Percentiles rank a stretch among this genome's conserved stretches.
phyloP scores from a whole-genome alignment of 2,888 invertebrate genomes.

The Ptychoptera albimana region DNA sequence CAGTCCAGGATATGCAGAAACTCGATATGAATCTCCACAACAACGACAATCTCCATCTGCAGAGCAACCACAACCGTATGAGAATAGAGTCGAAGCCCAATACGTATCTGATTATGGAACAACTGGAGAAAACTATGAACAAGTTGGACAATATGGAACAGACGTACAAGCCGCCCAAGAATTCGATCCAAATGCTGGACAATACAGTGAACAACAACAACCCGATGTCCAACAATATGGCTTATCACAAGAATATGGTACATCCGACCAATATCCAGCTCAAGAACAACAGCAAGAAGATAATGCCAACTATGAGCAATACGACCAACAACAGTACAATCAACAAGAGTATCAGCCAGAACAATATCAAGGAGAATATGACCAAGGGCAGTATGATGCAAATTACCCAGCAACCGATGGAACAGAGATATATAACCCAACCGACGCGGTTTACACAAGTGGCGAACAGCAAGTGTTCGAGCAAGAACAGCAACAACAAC shows the following conservation, averaged over 20 bases:
- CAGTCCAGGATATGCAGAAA: too few species aligned
- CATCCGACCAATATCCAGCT: constrained; percentile 10
- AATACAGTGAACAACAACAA: constrained; percentile 18
- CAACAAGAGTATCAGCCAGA: constrained; percentile 12
- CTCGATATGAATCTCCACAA: too few species aligned
- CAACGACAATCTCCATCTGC: too few species aligned
- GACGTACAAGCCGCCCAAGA: constrained; percentile 2
- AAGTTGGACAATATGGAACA: constrained; percentile 9
- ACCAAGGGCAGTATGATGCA: neutral
- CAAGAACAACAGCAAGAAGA: constrained; percentile 12
- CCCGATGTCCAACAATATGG: neutral
- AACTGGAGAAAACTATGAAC: constrained; percentile 8
- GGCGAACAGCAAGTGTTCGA: constrained; percentile 13
- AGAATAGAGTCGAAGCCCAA: constrained; percentile 2
- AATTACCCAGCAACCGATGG: neutral
- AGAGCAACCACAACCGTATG: constrained; percentile 7
- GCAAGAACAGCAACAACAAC: constrained; percentile 10
- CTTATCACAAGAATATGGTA: constrained; percentile 9
- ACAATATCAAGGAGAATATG: too few species aligned
- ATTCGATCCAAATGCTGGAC: constrained; percentile 13
- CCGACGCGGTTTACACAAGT: constrained; percentile 10
- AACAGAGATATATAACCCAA: constrained; percentile 10
- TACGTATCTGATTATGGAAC: too few species aligned
- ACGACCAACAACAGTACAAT: constrained; percentile 12
- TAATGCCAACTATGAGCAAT: too few species aligned